phyloP scores from a whole-genome alignment of 1,140 invertebrate species.

The Heliconius hewitsoni region DNA sequence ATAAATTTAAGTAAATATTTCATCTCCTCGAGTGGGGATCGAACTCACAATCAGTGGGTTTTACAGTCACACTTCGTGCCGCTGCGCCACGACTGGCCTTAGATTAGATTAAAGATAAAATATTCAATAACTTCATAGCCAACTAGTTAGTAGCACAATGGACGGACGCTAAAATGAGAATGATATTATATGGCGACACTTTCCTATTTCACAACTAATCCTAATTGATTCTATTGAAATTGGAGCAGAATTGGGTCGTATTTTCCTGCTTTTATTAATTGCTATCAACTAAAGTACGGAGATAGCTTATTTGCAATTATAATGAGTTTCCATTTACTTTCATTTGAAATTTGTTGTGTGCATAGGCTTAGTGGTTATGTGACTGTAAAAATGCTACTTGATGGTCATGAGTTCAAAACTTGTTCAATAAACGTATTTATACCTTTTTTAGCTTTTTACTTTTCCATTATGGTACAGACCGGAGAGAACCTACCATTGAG shows the following conservation, averaged over 20 bases:
- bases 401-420: too few relatives aligned
- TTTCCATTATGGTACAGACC: too few relatives aligned
- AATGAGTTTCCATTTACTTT: conserved; percentile 9
- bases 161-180: conserved; percentile 20
- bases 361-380: background rate
- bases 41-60: too few relatives aligned
- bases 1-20: too few relatives aligned
- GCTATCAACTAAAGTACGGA: conserved; percentile 9
- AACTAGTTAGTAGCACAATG: conserved; percentile 5
- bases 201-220: conserved; percentile 23
- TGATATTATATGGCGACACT: conserved; percentile 26
- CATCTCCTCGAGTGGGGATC: too few relatives aligned
- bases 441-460: too few relatives aligned
- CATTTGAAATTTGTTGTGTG: background rate
- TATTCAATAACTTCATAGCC: conserved; percentile 31
- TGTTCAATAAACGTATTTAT: too few relatives aligned
- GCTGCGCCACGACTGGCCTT: too few relatives aligned
- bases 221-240: conserved; percentile 27
- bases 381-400: too few relatives aligned
- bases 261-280: conserved; percentile 16
- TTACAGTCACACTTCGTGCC: too few relatives aligned
- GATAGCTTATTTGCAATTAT: conserved; percentile 9
- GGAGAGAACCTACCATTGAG: too few relatives aligned
- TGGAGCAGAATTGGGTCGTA: conserved; percentile 8
- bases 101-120: conserved; percentile 9